phyloP scores from a whole-genome alignment of 2,888 invertebrate species.

The Eupeodes latifasciatus region DNA sequence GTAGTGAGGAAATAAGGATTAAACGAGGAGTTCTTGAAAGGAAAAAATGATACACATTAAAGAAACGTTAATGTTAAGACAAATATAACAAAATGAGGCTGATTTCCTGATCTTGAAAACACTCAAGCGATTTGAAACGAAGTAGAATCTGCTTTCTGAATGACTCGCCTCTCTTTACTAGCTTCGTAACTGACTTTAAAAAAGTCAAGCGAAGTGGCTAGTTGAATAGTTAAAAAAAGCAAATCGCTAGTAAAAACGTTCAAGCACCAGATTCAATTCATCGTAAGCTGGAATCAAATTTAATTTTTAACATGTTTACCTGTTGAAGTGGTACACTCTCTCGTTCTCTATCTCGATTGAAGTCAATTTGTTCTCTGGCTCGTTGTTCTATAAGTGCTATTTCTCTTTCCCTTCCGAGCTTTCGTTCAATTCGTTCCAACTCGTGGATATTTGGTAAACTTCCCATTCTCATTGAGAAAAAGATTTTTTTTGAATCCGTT shows the following conservation, averaged over 20 bases:
- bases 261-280: too few species aligned
- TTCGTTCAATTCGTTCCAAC: constrained; percentile 84
- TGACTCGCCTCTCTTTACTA: too few species aligned
- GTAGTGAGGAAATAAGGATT: constrained; percentile 80
- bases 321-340: constrained; percentile 81
- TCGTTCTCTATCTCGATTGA: constrained; percentile 81
- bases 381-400: constrained; percentile 80
- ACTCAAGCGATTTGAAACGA: too few species aligned
- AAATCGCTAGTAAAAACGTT: too few species aligned
- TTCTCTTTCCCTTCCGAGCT: constrained; percentile 82
- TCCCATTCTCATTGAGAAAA: constrained; percentile 84
- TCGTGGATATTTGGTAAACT: constrained; percentile 88
- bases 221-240: too few species aligned
- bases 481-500: not conserved
- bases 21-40: constrained; percentile 79
- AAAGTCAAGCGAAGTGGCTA: too few species aligned
- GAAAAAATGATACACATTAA: not conserved
- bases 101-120: too few species aligned
- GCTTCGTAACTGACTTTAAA: too few species aligned
- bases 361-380: constrained; percentile 79
- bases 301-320: constrained; percentile 76
- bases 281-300: too few species aligned
- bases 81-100: too few species aligned
- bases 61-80: not conserved
- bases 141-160: too few species aligned